Evolutionary conservation across 1,140 invertebrate genomes (phyloP).

Genomic region (Colletes latitarsis): DNA sequence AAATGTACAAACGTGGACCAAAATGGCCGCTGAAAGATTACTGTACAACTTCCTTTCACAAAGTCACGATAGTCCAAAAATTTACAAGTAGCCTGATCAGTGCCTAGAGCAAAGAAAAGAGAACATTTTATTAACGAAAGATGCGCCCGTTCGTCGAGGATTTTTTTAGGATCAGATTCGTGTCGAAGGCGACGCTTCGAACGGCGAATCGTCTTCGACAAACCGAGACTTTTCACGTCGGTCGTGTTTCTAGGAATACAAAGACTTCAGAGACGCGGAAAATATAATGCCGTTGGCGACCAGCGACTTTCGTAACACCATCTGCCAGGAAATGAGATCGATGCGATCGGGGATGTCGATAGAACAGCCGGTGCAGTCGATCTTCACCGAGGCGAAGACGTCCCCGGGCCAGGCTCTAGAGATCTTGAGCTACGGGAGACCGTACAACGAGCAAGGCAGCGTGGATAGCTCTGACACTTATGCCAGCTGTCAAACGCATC

Average conservation of each 20-base stretch:
- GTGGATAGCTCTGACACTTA: constrained; percentile 95
- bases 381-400: constrained; percentile 51
- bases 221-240: constrained; percentile 45
- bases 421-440: constrained; percentile 70
- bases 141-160: not conserved
- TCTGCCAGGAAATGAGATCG: constrained; percentile 90
- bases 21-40: too few relatives aligned
- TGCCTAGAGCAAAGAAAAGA: too few relatives aligned
- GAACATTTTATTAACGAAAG: not conserved
- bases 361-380: not conserved
- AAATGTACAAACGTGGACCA: too few relatives aligned
- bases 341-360: constrained; percentile 68
- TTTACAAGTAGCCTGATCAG: too few relatives aligned
- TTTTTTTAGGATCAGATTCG: constrained; percentile 12
- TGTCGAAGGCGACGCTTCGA: constrained; percentile 9
- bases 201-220: not conserved
- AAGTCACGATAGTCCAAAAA: too few relatives aligned
- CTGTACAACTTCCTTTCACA: too few relatives aligned
- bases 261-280: constrained; percentile 93
- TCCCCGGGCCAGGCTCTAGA: constrained; percentile 57
- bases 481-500: constrained; percentile 97
- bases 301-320: constrained; percentile 88
- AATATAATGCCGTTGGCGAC: constrained; percentile 91
- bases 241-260: constrained; percentile 87
- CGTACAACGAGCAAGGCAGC: constrained; percentile 86